Conservation (phyloP, 1,140 invertebrate species). For the Tetramorium parvispinum region DNA sequence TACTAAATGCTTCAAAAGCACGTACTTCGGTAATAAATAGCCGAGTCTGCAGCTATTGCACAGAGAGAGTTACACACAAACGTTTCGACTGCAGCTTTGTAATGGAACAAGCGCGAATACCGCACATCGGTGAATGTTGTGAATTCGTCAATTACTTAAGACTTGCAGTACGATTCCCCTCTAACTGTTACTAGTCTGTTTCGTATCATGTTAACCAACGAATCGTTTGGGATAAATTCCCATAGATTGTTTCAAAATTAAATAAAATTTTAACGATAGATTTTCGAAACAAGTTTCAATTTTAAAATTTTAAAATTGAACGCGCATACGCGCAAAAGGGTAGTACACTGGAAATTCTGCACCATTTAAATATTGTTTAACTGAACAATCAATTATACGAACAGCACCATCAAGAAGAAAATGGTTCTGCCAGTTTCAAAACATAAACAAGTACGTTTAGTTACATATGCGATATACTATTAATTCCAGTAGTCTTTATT, state of each 20-base stretch:
- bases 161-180: neutral
- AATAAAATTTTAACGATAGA: neutral
- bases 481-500: neutral
- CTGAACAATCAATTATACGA: neutral
- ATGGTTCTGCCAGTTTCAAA: neutral
- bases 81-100: conserved; percentile 20
- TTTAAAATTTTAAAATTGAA: neutral
- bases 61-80: neutral
- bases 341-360: neutral
- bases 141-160: conserved; percentile 34
- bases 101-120: conserved; percentile 22
- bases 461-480: neutral
- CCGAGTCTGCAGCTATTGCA: conserved; percentile 8
- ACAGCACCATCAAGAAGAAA: neutral
- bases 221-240: neutral
- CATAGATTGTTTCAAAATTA: neutral
- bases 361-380: conserved; percentile 3
- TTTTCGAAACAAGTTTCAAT: conserved; percentile 18
- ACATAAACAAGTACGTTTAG: neutral
- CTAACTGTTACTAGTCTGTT: neutral
- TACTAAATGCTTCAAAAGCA: conserved; percentile 46
- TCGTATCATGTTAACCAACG: neutral
- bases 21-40: conserved; percentile 48
- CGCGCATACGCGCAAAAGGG: neutral
- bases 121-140: neutral